Conservation (phyloP, 2,113 vertebrate genomes). For the Eira barbara region DNA sequence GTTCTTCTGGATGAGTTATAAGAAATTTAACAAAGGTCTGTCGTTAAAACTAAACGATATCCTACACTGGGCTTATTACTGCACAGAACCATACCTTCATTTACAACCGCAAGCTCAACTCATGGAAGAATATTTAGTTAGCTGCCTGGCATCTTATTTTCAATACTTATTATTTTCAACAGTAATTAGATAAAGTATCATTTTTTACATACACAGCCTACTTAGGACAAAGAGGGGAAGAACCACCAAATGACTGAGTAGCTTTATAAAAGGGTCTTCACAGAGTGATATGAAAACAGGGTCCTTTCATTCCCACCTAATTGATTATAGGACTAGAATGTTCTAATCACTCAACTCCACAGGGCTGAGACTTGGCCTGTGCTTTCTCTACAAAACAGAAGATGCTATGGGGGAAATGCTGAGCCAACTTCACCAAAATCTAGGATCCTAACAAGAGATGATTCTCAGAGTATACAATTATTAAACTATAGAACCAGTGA, state of each 20-base stretch:
- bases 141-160: background rate
- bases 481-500: background rate
- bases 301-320: background rate
- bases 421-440: background rate
- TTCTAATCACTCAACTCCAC: background rate
- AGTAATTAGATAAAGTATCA: background rate
- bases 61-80: background rate
- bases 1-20: background rate
- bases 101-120: background rate
- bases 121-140: background rate
- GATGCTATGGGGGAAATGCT: background rate
- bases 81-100: background rate
- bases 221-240: background rate
- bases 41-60: background rate
- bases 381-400: background rate
- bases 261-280: background rate
- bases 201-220: background rate
- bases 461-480: background rate
- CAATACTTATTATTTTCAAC: background rate
- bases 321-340: background rate
- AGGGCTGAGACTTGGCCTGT: background rate
- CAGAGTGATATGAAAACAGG: background rate
- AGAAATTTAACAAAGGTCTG: background rate
- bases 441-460: background rate
- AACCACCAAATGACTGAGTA: background rate